Conservation (phyloP, 2,797 vertebrate genomes). For the Hippopotamyrus pictus region DNA sequence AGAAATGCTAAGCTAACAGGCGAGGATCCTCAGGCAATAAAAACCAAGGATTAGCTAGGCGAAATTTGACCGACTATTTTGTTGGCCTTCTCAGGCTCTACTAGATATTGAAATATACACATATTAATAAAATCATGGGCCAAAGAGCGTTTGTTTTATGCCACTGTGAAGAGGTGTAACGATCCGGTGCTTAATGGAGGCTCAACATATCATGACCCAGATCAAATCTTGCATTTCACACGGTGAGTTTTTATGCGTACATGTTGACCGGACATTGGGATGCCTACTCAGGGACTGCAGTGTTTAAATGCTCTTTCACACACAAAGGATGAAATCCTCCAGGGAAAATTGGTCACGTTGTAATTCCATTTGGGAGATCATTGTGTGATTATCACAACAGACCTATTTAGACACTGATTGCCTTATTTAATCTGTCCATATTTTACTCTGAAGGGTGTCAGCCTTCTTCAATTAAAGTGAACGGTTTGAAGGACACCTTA, state of each 20-base stretch:
- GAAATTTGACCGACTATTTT: neutral
- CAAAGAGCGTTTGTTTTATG: neutral
- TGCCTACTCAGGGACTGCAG: neutral
- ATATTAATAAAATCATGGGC: neutral
- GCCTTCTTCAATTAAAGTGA: slow-evolving; percentile 62
- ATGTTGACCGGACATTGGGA: neutral
- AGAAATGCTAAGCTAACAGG: neutral
- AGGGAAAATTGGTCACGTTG: slow-evolving; percentile 59
- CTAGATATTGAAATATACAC: neutral
- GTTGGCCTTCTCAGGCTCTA: neutral
- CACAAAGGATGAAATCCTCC: slow-evolving; percentile 37
- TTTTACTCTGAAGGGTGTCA: slow-evolving; percentile 65
- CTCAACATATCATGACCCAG: neutral
- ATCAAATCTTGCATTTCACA: neutral
- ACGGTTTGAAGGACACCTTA: slow-evolving; percentile 58
- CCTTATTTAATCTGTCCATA: slow-evolving; percentile 76
- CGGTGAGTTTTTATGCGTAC: neutral
- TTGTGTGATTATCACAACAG: slow-evolving; percentile 64
- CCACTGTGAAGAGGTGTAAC: neutral
- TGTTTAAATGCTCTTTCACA: slow-evolving; percentile 36
- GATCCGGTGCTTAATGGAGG: neutral
- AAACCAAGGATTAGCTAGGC: neutral
- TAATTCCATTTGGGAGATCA: slow-evolving; percentile 65
- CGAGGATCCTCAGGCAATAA: neutral
- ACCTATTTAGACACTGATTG: slow-evolving; percentile 73